Evolutionary conservation across 1,140 invertebrate genomes (phyloP), one percentile per base, ranked within the genome.

Genomic region (Diabrotica virgifera): DNA sequence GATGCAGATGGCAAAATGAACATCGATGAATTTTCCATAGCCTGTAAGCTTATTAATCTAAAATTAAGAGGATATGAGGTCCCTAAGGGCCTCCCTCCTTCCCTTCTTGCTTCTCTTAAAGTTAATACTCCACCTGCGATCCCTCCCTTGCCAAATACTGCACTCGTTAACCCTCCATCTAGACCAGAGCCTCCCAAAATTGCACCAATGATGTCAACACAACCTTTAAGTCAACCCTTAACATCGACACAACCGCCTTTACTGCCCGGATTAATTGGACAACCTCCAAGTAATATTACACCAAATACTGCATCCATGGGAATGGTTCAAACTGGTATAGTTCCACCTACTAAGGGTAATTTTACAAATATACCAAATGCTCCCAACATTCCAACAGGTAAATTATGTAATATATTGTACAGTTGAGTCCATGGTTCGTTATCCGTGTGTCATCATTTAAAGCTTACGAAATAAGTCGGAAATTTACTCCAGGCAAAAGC

Each of bases 1-100:
- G 95, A 98, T 82, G 87, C 90, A 52, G 97, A 99, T 88, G 97
- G 97, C 0, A 95, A 94, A 83, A 92, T 99, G 88, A 93, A 98
- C 79, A 88, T 95, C 55, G 91, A 92, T 76, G 97, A 99, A 81
- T 99, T 99, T 79, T 95, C 93, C 58, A 97, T 99, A 73, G 97
- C 97, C 55, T 97, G 96, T 82, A 97, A 97, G 85, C 85, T 99
- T 53, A 98, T 99, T 56, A 95, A 94, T 79, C 84, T 97, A 61
- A 98, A 97, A 82, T 82, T 97, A 13, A 87, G 93, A 68, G 95
- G 95, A 11, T 88, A 91, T 79, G 94, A 97, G 78, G 83, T 98
- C 63, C 96, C 96, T 1, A 90, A 91, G 76, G 79, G 82, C 5
- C 81, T 98, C 57, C 96, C 97, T 53, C 87, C 89, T 24, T 83